Conservation (phyloP, 2,113 vertebrate genomes). For the Plectropomus leopardus region DNA sequence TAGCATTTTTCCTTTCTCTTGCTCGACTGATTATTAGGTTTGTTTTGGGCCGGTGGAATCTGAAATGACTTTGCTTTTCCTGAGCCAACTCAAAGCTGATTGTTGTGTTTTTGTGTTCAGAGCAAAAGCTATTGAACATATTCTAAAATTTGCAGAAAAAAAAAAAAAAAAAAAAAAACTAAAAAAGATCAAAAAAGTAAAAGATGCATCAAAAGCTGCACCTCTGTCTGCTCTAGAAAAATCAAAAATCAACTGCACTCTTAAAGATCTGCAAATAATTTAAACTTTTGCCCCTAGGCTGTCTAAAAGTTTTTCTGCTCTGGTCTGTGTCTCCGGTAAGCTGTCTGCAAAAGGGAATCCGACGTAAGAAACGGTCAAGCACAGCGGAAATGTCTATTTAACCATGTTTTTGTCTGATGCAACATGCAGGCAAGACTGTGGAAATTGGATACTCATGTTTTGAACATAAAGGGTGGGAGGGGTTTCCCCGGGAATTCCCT, state of each 20-base stretch:
- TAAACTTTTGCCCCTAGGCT: conserved; percentile 26
- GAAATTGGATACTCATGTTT: conserved; percentile 80
- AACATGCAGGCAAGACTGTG: conserved; percentile 81
- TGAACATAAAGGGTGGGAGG: conserved; percentile 74
- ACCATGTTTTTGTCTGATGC: conserved; percentile 83
- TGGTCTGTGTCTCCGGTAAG: conserved; percentile 30
- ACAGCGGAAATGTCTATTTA: conserved; percentile 79
- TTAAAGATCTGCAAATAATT: conserved; percentile 27
- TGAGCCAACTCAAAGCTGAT: conserved; percentile 73
- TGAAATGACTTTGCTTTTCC: conserved; percentile 69
- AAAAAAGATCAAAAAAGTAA: conserved; percentile 51
- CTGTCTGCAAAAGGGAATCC: conserved; percentile 52
- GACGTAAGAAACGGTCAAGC: conserved; percentile 59
- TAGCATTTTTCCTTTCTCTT: conserved; percentile 79
- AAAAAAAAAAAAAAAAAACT: conserved; percentile 22
- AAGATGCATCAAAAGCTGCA: conserved; percentile 68
- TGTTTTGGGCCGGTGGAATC: conserved; percentile 81
- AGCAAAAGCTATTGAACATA: conserved; percentile 81
- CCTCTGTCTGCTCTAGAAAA: conserved; percentile 2
- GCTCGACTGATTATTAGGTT: conserved; percentile 56
- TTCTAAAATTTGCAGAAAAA: conserved; percentile 68
- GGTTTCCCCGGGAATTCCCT: conserved; percentile 71
- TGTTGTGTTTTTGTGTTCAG: conserved; percentile 69
- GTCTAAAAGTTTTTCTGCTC: conserved; percentile 30
- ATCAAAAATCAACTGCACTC: conserved; percentile 29